phyloP scores from a whole-genome alignment of 2,113 vertebrate genomes.

The Austrofundulus limnaeus region DNA sequence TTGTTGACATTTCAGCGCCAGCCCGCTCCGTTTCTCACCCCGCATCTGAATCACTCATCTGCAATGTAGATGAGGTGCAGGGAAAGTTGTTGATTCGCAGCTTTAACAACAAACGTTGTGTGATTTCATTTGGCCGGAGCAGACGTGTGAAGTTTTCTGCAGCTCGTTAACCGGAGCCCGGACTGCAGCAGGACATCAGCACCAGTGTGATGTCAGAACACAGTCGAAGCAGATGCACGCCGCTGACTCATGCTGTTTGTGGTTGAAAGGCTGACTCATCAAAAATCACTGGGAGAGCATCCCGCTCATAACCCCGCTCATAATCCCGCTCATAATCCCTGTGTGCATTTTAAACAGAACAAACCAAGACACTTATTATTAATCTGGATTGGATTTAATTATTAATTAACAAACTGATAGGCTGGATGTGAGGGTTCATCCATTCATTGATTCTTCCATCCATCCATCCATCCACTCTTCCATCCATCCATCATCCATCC shows the following conservation, averaged over 20 bases:
- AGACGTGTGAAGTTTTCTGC: constrained; percentile 12
- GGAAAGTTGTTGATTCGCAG: constrained; percentile 40
- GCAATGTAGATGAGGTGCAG: constrained; percentile 64
- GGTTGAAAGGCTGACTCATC: constrained; percentile 1
- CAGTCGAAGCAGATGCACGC: constrained; percentile 15
- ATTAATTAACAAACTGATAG: no score
- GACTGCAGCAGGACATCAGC: constrained; percentile 3
- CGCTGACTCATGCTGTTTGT: constrained; percentile 37
- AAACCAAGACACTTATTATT: neutral
- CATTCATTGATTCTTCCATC: no score
- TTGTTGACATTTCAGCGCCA: constrained; percentile 66
- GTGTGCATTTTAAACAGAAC: neutral
- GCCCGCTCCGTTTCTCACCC: constrained; percentile 53
- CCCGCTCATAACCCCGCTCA: neutral
- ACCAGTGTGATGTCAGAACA: constrained; percentile 15
- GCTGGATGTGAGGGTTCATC: no score
- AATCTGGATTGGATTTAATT: no score
- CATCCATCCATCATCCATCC: no score
- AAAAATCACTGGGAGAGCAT: constrained; percentile 2
- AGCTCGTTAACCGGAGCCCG: neutral
- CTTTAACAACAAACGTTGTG: constrained; percentile 21
- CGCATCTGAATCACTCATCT: constrained; percentile 71
- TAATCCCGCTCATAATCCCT: neutral
- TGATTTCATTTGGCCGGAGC: neutral
- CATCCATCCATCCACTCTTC: no score